Evolutionary conservation across 1,140 invertebrate species (phyloP).

Genomic region (Drosophila erecta): DNA sequence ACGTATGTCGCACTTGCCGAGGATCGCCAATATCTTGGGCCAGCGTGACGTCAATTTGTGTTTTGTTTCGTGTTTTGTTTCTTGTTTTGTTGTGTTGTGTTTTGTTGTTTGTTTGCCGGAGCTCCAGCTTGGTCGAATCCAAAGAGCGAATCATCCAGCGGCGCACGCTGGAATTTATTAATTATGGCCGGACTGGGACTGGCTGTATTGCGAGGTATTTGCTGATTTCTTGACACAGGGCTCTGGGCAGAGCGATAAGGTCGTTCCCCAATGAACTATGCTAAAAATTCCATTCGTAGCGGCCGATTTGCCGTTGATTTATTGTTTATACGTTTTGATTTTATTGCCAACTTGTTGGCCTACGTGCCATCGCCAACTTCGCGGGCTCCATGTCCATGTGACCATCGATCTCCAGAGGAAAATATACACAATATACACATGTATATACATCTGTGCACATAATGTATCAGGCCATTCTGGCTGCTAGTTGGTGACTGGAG

Average conservation of each 20-base stretch:
- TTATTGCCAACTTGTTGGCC: conserved; percentile 65
- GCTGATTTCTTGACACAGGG: conserved; percentile 31
- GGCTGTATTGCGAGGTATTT: conserved; percentile 33
- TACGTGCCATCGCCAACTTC: conserved; percentile 59
- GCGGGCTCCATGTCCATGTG: background rate
- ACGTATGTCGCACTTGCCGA: conserved; percentile 72
- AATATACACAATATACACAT: background rate
- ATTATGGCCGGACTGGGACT: conserved; percentile 53
- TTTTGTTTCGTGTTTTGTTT: conserved; percentile 27
- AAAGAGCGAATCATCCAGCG: conserved; percentile 45
- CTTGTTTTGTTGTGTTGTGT: conserved; percentile 12
- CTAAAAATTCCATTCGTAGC: conserved; percentile 69
- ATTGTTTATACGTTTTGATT: conserved; percentile 74
- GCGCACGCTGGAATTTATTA: conserved; percentile 82
- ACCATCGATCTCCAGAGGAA: background rate
- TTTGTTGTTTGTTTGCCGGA: conserved; percentile 27
- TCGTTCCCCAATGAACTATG: conserved; percentile 38
- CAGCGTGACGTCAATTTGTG: conserved; percentile 75
- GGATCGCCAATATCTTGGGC: conserved; percentile 26
- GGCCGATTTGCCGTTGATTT: conserved; percentile 73
- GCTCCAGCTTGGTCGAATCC: conserved; percentile 11
- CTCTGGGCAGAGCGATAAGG: conserved; percentile 3
- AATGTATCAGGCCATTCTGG: conserved; percentile 10
- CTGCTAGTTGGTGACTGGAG: conserved; percentile 10
- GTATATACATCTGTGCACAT: no score